Conservation (phyloP, 2,888 invertebrate species). For the Meteorus colon region DNA sequence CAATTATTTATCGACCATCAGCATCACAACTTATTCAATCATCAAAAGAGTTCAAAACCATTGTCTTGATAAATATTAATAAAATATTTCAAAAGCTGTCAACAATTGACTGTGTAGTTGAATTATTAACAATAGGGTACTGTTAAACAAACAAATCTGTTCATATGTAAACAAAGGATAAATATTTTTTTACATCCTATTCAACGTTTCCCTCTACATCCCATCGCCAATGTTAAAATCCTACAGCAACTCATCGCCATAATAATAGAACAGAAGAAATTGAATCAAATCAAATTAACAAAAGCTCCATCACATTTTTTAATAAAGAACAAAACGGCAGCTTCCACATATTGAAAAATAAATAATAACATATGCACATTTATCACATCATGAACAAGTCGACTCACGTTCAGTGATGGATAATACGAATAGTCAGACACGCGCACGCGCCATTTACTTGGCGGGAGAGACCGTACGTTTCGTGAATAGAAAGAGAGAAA, state of each 20-base stretch:
- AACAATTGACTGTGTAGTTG: constrained; percentile 17
- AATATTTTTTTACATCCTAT: neutral
- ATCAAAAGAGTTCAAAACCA: no score
- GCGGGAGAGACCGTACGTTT: constrained; percentile 56
- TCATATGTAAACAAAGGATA: neutral
- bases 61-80: no score
- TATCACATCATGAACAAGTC: neutral
- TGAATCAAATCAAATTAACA: neutral
- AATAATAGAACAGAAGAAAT: neutral
- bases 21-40: no score
- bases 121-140: constrained; percentile 52
- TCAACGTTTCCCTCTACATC: neutral
- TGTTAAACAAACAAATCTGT: constrained; percentile 35
- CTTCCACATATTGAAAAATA: neutral
- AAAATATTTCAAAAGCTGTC: neutral
- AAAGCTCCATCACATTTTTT: neutral
- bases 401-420: neutral
- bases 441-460: constrained; percentile 60
- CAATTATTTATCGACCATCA: no score
- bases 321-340: neutral
- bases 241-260: neutral
- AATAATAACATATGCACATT: neutral
- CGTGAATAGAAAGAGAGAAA: neutral
- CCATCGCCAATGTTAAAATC: neutral
- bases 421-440: constrained; percentile 25